These are phyloP conservation scores for Bergia sp. DNA, from an alignment of 92 coral and sea anemone genomes.

Conservation along the genomic window DNA sequence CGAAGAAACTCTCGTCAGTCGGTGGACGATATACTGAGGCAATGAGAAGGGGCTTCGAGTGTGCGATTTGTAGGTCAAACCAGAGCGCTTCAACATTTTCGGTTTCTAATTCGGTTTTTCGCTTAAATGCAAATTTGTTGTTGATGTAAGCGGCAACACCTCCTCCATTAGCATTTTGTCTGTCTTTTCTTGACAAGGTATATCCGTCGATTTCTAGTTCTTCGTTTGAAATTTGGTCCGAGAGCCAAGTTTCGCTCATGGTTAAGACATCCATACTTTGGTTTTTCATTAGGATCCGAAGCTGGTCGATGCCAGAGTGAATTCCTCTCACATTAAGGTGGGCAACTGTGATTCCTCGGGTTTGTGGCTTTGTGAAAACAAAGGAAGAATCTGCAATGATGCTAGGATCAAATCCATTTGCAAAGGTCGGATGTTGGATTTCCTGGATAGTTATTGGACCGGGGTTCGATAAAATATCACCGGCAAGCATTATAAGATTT, in stretches of 20 bases:
- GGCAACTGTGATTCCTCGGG: constrained; percentile 47
- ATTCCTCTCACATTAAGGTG: constrained; percentile 60
- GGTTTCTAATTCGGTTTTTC: not conserved
- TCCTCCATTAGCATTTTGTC: constrained; percentile 44
- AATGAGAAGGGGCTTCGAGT: constrained; percentile 19
- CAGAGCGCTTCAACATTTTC: not conserved
- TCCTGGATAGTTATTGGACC: not conserved
- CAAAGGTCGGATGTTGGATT: not conserved
- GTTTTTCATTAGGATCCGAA: constrained; percentile 48
- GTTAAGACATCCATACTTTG: constrained; percentile 55
- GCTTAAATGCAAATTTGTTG: not conserved
- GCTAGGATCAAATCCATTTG: not conserved
- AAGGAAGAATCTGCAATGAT: not conserved
- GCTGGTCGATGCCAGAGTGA: constrained; percentile 53
- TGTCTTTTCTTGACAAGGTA: constrained; percentile 47
- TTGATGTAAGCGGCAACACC: constrained; percentile 44
- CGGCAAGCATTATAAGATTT: constrained; percentile 6
- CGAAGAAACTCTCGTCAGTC: constrained; percentile 6
- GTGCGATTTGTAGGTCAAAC: constrained; percentile 1
- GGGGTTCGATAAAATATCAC: not conserved
- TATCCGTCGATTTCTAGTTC: constrained; percentile 54
- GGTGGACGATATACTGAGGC: not conserved
- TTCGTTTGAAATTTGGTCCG: constrained; percentile 26
- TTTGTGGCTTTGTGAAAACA: constrained; percentile 28
- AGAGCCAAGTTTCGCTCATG: constrained; percentile 55